Percentiles rank a stretch among this genome's conserved stretches.
Evolutionary conservation across 2,888 invertebrate species (phyloP).

Genomic region (Melieria crassipennis): DNA sequence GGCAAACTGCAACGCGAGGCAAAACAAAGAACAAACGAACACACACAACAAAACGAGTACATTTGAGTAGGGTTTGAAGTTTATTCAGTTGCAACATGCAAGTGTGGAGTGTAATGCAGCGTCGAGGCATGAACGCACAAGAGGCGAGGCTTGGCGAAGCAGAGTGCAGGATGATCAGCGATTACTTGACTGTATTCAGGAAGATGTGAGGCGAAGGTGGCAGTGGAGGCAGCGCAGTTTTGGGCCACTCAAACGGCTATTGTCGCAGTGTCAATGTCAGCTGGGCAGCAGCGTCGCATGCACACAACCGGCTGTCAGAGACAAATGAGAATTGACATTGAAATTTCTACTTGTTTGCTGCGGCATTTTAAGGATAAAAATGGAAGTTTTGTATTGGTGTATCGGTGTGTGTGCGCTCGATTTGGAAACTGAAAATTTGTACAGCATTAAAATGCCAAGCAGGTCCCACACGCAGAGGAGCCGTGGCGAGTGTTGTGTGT

Average conservation of each 20-base stretch:
- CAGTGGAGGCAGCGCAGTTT: too few relatives aligned
- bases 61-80: too few relatives aligned
- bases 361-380: neutral
- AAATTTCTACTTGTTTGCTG: slow-evolving; percentile 30
- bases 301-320: slow-evolving; percentile 33
- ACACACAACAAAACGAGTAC: too few relatives aligned
- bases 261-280: slow-evolving; percentile 19
- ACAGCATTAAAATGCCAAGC: slow-evolving; percentile 12
- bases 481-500: neutral
- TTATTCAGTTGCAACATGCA: too few relatives aligned
- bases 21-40: neutral
- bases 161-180: too few relatives aligned
- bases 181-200: too few relatives aligned
- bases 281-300: slow-evolving; percentile 1
- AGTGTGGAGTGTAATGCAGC: too few relatives aligned
- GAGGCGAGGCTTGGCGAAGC: too few relatives aligned
- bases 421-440: slow-evolving; percentile 9
- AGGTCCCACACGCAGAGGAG: neutral
- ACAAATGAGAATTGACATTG: slow-evolving; percentile 47
- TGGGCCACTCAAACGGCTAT: neutral
- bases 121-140: too few relatives aligned
- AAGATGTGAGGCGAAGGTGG: too few relatives aligned
- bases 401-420: neutral
- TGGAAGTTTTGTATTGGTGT: neutral
- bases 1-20: neutral